Conservation (phyloP, 2,888 invertebrate genomes). For the Acronicta psi region DNA sequence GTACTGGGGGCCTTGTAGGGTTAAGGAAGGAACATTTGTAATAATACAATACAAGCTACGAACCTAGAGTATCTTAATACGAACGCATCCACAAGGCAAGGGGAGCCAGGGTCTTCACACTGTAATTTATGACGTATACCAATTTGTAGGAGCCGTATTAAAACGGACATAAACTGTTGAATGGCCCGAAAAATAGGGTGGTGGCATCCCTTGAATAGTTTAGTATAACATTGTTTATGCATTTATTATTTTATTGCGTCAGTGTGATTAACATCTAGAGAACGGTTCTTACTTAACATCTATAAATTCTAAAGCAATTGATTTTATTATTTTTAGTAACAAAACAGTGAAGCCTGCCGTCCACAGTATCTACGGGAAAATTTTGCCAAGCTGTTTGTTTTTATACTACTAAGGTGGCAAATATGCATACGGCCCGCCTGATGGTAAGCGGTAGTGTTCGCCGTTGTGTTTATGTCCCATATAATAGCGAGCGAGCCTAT, state of each 20-base stretch:
- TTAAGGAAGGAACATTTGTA: too few species aligned
- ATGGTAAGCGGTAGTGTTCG: too few species aligned
- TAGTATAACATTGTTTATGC: constrained; percentile 63
- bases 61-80: constrained; percentile 20
- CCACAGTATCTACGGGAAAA: too few species aligned
- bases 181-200: constrained; percentile 86
- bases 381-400: too few species aligned
- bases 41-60: not conserved
- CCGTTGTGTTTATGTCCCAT: too few species aligned
- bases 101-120: constrained; percentile 72
- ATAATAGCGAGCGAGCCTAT: too few species aligned
- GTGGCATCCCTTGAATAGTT: constrained; percentile 68
- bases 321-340: too few species aligned
- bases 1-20: too few species aligned
- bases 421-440: too few species aligned
- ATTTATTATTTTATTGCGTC: constrained; percentile 55
- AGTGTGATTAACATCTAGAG: constrained; percentile 38
- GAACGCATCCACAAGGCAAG: constrained; percentile 41
- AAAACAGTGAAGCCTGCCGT: too few species aligned
- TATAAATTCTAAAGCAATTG: not conserved
- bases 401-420: too few species aligned
- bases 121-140: constrained; percentile 85
- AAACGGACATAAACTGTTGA: constrained; percentile 85
- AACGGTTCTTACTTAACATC: not conserved
- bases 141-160: constrained; percentile 86